Conservation (phyloP, 1,140 invertebrate species). For the Anoplophora glabripennis region DNA sequence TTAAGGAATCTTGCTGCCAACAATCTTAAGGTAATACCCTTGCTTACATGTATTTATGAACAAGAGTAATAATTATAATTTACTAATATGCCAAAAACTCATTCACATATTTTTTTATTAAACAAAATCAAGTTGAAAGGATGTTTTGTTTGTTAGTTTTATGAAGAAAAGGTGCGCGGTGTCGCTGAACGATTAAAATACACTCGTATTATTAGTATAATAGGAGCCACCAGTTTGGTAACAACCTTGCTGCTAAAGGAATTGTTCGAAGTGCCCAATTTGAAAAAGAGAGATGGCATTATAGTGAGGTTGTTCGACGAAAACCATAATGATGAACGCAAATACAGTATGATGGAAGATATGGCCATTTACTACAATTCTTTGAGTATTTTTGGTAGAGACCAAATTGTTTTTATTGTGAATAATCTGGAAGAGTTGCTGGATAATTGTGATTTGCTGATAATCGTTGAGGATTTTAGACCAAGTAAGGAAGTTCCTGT, state of each 20-base stretch:
- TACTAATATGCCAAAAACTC: too few relatives aligned
- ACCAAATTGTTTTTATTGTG: background rate
- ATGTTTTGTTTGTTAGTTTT: slow-evolving; percentile 9
- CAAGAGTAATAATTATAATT: too few relatives aligned
- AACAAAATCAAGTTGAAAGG: too few relatives aligned
- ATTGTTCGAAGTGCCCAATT: slow-evolving; percentile 2
- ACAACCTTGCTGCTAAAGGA: slow-evolving; percentile 5
- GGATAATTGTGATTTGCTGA: slow-evolving; percentile 24
- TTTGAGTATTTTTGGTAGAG: background rate
- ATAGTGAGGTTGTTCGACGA: slow-evolving; percentile 1
- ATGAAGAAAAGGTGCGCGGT: background rate
- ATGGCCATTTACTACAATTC: background rate
- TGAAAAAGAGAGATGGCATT: background rate
- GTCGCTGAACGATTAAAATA: background rate
- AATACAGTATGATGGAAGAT: background rate
- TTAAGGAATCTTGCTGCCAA: slow-evolving; percentile 44
- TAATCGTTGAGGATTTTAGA: slow-evolving; percentile 21
- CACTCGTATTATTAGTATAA: background rate
- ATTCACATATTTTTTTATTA: too few relatives aligned
- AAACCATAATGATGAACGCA: background rate
- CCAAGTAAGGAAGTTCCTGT: slow-evolving; percentile 13
- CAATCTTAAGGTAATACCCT: slow-evolving; percentile 19
- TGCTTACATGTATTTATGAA: slow-evolving; percentile 3
- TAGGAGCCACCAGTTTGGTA: background rate
- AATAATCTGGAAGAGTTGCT: slow-evolving; percentile 13